Evolutionary conservation across 2,797 vertebrate genomes (phyloP), one percentile per base, ranked within the genome.

Genomic region (Corythornis leucogaster): DNA sequence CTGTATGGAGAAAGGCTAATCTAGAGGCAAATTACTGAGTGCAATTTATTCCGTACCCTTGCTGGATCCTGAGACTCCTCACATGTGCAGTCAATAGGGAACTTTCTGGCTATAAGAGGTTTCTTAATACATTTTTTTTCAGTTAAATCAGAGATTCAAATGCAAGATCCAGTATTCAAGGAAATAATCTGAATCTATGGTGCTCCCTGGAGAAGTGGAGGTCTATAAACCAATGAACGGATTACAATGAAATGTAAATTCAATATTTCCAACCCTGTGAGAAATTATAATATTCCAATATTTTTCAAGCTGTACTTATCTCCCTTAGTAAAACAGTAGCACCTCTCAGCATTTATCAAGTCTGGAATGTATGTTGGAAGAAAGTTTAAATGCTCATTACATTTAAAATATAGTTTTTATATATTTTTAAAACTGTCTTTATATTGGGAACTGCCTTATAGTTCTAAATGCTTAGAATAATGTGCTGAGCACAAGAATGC

Each of bases 81-180:
- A 79, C 80, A 93, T 80, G 79, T 94, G 69, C 80, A 92, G 90
- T 88, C 93, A 94, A 86, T 89, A 96, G 95, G 87, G 88, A 95
- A 85, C 92, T 91, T 82, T 91, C 94, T 93, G 77, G 85, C 67
- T 95, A 92, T 80, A 92, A 92, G 79, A 94, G 85, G 80, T 42
- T 88, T 96, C 90, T 95, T 94, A 94, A 91, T 55, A 92, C 63
- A 83, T 62, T 86, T 96, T 62, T 85, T 96, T 95, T 94, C 95
- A 95, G 95, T 70, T 94, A 97, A 97, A 95, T 96, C 93, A 97
- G 94, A 96, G 90, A 87, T 84, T 93, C 89, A 92, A 90, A 87
- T 92, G 63, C 85, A 94, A 69, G 92, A 92, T 94, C 80, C 74
- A 74, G 62, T 87, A 97, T 84, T 91, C 80, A 85, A 92, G 94